Base-by-base conservation (phyloP, 53 echinoderm and acorn worm genomes). In the Paelopatides confundens region DNA sequence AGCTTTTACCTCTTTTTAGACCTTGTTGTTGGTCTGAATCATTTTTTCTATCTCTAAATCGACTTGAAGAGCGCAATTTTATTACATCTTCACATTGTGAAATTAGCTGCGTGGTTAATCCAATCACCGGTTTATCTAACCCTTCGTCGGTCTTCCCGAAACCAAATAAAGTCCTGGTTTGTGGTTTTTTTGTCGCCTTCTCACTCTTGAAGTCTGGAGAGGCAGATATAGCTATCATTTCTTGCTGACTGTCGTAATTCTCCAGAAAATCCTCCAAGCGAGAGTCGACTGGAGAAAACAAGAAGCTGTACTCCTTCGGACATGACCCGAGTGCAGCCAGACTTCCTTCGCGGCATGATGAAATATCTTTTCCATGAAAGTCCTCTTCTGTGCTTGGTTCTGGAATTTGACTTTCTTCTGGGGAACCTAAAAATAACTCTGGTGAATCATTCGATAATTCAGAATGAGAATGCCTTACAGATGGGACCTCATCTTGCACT, bases 261-360 rank as follows among this genome's bases (percentile, higher is more conserved):
- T 83, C 84, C 26, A 83, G 33, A 46, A 83, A 83, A 12, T 65
- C 65, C 26, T 83, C 63, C 46, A 83, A n/a, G 39, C 30, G 29
- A 38, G 84, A 83, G 62, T 63, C 84, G n/a, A 83, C 13, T 11
- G 84, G 84, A n/a, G 84, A 83, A 33, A 83, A 83, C 24, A 65
- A 17, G 7, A 63, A 43, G n/a, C 84, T 83, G 40, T 83, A 83
- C 8, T 83, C 65, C 30, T 83, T 30, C 29, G 21, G 39, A 58
- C 58, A 58, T 21, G 58, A 58, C 24, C 24, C 26, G 0, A 18
- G 2, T 21, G 15, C 21, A 21, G n/a, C 24, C n/a, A 18, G 15
- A 58, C 21, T 5, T 21, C 21, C 32, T 67, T 67, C 0, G 8
- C 6, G 30, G 5, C 13, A 30, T 31, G 32, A 7, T 31, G 68